phyloP scores from a whole-genome alignment of 2,797 vertebrate species.

The Sitta carolinensis region DNA sequence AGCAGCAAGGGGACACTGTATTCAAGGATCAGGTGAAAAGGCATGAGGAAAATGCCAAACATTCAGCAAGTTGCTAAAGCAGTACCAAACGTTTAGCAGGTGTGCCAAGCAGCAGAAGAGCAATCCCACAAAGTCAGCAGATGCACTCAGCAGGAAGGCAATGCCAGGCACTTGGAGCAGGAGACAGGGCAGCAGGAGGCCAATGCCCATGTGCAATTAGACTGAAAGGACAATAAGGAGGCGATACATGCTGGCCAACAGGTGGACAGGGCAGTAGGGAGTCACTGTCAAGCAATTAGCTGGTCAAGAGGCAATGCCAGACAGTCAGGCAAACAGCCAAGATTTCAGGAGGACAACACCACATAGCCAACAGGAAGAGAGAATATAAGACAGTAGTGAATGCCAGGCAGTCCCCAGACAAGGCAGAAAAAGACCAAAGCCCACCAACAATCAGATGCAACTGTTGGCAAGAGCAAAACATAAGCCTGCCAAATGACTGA shows the following conservation, averaged over 20 bases:
- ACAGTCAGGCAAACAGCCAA: slow-evolving; percentile 66
- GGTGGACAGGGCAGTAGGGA: slow-evolving; percentile 36
- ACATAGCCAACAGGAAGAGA: slow-evolving; percentile 53
- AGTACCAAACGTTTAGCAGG: slow-evolving; percentile 47
- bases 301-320: slow-evolving; percentile 64
- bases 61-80: slow-evolving; percentile 64
- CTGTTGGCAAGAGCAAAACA: slow-evolving; percentile 35
- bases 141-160: slow-evolving; percentile 49
- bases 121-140: slow-evolving; percentile 63
- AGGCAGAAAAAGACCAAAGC: slow-evolving; percentile 41
- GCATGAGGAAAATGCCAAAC: slow-evolving; percentile 63
- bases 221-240: neutral
- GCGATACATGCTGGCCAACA: slow-evolving; percentile 10
- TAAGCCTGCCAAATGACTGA: slow-evolving; percentile 4
- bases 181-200: slow-evolving; percentile 34
- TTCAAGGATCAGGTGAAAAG: slow-evolving; percentile 60
- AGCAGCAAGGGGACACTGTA: slow-evolving; percentile 37
- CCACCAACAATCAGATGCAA: slow-evolving; percentile 23
- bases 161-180: slow-evolving; percentile 5
- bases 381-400: slow-evolving; percentile 37
- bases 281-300: slow-evolving; percentile 38
- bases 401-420: slow-evolving; percentile 51
- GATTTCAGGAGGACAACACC: slow-evolving; percentile 39
- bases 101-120: slow-evolving; percentile 67
- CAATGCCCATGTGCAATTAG: neutral